Evolutionary conservation across 92 coral and sea anemone species (phyloP), one percentile per base, ranked within the genome.

Genomic region (Bergia sp.): DNA sequence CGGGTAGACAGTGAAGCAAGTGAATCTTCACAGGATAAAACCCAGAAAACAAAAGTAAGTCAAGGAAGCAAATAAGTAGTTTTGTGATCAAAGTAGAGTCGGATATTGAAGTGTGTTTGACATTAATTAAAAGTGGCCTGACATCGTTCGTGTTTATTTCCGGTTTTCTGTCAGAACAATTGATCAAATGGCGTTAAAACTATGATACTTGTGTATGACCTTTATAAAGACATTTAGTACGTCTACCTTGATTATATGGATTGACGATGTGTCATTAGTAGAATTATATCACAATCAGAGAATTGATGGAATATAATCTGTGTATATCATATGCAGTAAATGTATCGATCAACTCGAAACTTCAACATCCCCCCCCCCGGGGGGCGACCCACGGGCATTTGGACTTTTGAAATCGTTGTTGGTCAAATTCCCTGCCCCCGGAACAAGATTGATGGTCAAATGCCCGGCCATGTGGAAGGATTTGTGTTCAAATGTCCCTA

Each of bases 11-110:
- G 29, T 20, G 79, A 84, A 5, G 29, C 16, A 29, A 44, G 21
- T 18, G 77, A 84, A 11, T 11, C 79, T 40, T 10, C 79, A 71
- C 87, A 71, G 45, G 87, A 71, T 71, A 84, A 84, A 84, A 69
- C 65, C 16, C 53, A 44, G 29, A 84, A 84, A 47, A 37, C 13
- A 44, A 84, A 84, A 79, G 87, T 84, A 23, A 84, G 43, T 40
- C 44, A 2, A 1, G 57, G 20, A 15, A 20, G 7, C 37, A 1
- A 69, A 64, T 18, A 3, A 65, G 86, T 37, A 5, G 11, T 43
- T 23, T 69, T 72, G 16, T 45, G 5, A 67, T 45, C 40, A 23
- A 83, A 84, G 3, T 43, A 41, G 6, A 11, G 18, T 4, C 79
- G 23, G 47, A 13, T 57, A 23, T 37, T 7, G 83, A 50, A 50